These are phyloP conservation scores for Chascanopsetta lugubris DNA, from an alignment of 2,113 vertebrate genomes.

Conservation along the genomic window DNA sequence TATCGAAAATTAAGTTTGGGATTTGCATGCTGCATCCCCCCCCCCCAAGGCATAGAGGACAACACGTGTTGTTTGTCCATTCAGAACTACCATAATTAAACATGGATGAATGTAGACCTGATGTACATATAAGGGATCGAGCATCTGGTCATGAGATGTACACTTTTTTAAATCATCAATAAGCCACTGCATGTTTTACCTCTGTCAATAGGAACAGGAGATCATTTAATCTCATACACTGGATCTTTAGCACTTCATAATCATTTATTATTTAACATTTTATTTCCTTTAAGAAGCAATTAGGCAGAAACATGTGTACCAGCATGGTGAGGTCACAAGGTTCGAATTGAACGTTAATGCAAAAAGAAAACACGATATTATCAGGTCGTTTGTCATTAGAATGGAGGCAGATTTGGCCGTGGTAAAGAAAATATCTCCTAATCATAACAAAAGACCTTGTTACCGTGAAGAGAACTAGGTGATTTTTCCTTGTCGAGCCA, in stretches of 20 bases:
- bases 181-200: too few species aligned
- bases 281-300: background rate
- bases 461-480: slow-evolving; percentile 7
- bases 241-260: background rate
- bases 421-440: slow-evolving; percentile 30
- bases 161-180: too few species aligned
- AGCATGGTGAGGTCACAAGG: background rate
- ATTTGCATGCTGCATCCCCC: too few species aligned
- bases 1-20: too few species aligned
- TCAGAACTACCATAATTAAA: too few species aligned
- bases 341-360: background rate
- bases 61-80: too few species aligned
- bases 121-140: too few species aligned
- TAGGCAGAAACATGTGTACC: background rate
- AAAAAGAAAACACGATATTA: background rate
- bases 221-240: too few species aligned
- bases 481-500: slow-evolving; percentile 42
- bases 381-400: slow-evolving; percentile 25
- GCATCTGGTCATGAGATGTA: too few species aligned
- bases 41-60: too few species aligned
- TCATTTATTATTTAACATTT: background rate
- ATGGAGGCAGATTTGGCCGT: slow-evolving; percentile 29
- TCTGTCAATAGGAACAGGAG: too few species aligned
- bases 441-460: slow-evolving; percentile 53
- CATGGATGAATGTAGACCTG: too few species aligned